Evolutionary conservation across 2,888 invertebrate genomes (phyloP), one percentile per base, ranked within the genome.

Genomic region (Spatulosminthurus flaviceps): DNA sequence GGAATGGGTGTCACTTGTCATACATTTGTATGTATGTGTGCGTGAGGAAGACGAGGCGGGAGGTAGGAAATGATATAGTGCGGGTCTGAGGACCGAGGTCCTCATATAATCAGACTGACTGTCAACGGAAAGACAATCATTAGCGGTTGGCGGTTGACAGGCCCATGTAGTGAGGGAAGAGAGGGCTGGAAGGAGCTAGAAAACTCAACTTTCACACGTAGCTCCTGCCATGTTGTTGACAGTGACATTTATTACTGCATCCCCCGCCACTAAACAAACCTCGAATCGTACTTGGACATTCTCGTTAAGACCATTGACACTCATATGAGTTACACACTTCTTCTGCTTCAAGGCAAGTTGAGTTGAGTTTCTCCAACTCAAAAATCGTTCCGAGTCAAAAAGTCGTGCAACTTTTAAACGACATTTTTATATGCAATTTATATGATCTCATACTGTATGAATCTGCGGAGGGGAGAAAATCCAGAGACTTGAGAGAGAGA

Each of bases 131-230:
- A 66, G 77, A 77, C 80, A 77, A 84, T 84, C 84, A 84, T 84
- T 84, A 84, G 83, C 82, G 83, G 83, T 84, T 80, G 83, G 80
- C 76, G 76, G 71, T 26, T 81, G 81, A 81, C 81, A 81, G 67
- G 22, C 43, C 69, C 74, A 22, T 41, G 28, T 16, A 21, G 13
- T 34, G 34, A 34, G 34, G 34, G 34, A 34, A 34, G 34, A 7
- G 34, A 34, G 75, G 66, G 69, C 21, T 13, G 26, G 26, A n/a
- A 51, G 24, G n/a, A 34, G n/a, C 75, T 66, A 51, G 28, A 64
- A 80, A 80, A 79, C 73, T 77, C 80, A 29, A 79, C 67, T 83
- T 84, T 83, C 83, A 84, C 84, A 85, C 84, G 84, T 84, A 82
- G 81, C 78, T 61, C 82, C 43, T 81, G 84, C 84, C 84, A 84